Evolutionary conservation across 2,113 vertebrate genomes (phyloP), one percentile per base, ranked within the genome.

Genomic region (Leptosomus discolor): DNA sequence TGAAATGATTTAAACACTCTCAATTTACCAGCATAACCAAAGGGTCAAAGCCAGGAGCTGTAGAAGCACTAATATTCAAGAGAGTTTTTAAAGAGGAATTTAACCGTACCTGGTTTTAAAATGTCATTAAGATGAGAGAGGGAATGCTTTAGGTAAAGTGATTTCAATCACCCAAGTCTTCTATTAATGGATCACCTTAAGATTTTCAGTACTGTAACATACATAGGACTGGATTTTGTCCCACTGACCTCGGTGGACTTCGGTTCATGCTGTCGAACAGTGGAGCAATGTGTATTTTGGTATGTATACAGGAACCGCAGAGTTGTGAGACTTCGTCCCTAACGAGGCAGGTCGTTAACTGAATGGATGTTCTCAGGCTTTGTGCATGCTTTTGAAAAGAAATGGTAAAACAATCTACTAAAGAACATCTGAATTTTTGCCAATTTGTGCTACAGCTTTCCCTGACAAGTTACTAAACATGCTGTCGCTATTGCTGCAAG

Each of bases 1-100:
- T 73, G 70, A 81, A 94, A 76, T 93, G 32, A 93, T 95, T 95
- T 92, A 88, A 95, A 88, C 50, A 65, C 78, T 95, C 91, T 79
- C 77, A 46, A 27, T 91, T 87, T 96, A 54, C 89, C 73, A 71
- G 41, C 46, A 9, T 93, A 85, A 76, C 73, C 67, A 67, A 91
- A 83, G 74, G 81, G 53, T 95, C 17, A 50, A 73, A 91, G 67
- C 54, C 80, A 87, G 83, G 23, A 92, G 81, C 89, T 89, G 50
- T 45, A 60, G 80, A 84, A 87, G 65, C 29, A 15, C 65, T 90
- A 53, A 74, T 75, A 82, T 58, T 61, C 43, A 26, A 34, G 60
- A 67, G 64, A 61, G 15, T 50, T 95, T 93, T 84, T 64, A 27
- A 41, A 78, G 69, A 87, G 26, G 39, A 53, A 89, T 95, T 92